Base-by-base conservation (phyloP, 2,797 vertebrate species). In the Acanthurus lineatus region DNA sequence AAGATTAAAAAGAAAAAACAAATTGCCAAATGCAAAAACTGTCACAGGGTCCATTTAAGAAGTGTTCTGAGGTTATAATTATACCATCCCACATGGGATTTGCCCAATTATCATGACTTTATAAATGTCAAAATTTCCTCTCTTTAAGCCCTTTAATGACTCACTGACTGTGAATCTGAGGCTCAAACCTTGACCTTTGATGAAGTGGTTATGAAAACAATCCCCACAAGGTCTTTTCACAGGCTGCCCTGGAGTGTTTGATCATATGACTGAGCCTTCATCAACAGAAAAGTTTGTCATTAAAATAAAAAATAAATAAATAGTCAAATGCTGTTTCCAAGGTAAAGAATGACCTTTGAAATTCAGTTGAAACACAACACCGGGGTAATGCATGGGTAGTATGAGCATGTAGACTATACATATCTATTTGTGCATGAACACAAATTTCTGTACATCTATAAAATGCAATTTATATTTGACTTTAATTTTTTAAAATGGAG, bases 161-260 rank as follows among this genome's bases (percentile, higher is more conserved):
- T 42, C 28, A 35, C 7, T 17, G 53, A 19, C 25, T 49, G 51
- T 10, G 59, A 58, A 19, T 45, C 25, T n/a, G 22, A 68, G 6
- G 35, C 45, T 52, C 54, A 69, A 62, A 69, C 35, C 51, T 22
- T 56, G 44, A 69, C 17, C 58, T 61, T n/a, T 35, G 22, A 66
- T 5, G 19, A 19, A 35, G 45, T 20, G 15, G 5, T 60, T 52
- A 20, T 5, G 2, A 68, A 52, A 53, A 66, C 38, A 51, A 9
- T 22, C 19, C 12, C 4, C n/a, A 19, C 19, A 35, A 59, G 25
- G 10, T 51, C 19, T 25, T 3, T 64, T 51, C 42, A 58, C 6
- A 45, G 16, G 49, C 49, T 42, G 14, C 25, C 32, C 51, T 17
- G 49, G n/a, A 9, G 44, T 6, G 47, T 75, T 45, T 38, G 38